phyloP scores from a whole-genome alignment of 2,888 invertebrate species.

The Perizoma affinitatum region DNA sequence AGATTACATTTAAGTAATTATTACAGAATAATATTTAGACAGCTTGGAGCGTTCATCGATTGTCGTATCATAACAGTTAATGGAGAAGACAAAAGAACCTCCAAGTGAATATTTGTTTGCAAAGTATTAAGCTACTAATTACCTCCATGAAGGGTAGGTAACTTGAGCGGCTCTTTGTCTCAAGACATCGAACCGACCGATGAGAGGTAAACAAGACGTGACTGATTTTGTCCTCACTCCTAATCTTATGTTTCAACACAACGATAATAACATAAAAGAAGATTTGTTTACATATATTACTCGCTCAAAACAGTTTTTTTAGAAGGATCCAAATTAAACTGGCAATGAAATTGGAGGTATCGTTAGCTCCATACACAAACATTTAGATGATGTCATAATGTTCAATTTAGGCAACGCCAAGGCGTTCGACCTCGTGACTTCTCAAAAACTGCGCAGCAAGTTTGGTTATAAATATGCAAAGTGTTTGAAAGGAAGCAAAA shows the following conservation, averaged over 20 bases:
- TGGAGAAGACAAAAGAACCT: neutral
- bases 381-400: slow-evolving; percentile 36
- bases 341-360: slow-evolving; percentile 1
- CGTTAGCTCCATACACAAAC: no score
- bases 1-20: no score
- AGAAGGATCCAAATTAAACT: slow-evolving; percentile 1
- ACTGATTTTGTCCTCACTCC: slow-evolving; percentile 52
- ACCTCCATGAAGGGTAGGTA: slow-evolving; percentile 46
- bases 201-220: slow-evolving; percentile 54
- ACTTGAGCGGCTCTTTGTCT: slow-evolving; percentile 58
- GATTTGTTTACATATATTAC: slow-evolving; percentile 14
- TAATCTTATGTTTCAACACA: slow-evolving; percentile 48
- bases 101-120: slow-evolving; percentile 20
- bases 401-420: slow-evolving; percentile 74
- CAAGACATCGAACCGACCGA: slow-evolving; percentile 58
- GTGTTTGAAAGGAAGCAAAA: slow-evolving; percentile 9
- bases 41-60: no score
- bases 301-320: slow-evolving; percentile 1
- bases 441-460: slow-evolving; percentile 39
- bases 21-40: no score
- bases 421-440: slow-evolving; percentile 70
- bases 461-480: slow-evolving; percentile 8
- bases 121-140: slow-evolving; percentile 38
- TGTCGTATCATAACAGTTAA: no score
- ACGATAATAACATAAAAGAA: slow-evolving; percentile 17